Conservation (phyloP, 2,888 invertebrate genomes). For the Azorinus chamasolen region DNA sequence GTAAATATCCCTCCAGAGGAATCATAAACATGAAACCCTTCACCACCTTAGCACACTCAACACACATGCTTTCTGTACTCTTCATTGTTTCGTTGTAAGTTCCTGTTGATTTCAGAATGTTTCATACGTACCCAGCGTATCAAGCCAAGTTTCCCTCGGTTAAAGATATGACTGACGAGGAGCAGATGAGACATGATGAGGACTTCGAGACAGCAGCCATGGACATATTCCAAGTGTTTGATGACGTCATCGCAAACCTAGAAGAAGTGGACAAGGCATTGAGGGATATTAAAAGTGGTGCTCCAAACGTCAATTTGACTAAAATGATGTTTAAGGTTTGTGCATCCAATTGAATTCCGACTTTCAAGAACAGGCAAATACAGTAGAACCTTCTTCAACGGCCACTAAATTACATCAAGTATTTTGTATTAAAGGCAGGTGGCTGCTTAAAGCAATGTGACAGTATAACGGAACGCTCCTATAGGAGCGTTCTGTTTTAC, state of each 20-base stretch:
- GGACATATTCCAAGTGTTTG: slow-evolving; percentile 75
- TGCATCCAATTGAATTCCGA: too few relatives aligned
- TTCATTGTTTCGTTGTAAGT: too few relatives aligned
- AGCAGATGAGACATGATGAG: slow-evolving; percentile 68
- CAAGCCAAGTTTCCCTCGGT: slow-evolving; percentile 65
- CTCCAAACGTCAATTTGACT: slow-evolving; percentile 36
- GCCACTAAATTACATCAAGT: too few relatives aligned
- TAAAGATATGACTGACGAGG: slow-evolving; percentile 68
- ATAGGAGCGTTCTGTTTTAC: too few relatives aligned
- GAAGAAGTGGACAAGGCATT: slow-evolving; percentile 75
- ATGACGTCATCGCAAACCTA: slow-evolving; percentile 75
- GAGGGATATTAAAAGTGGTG: slow-evolving; percentile 52
- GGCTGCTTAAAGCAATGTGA: too few relatives aligned
- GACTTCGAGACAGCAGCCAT: slow-evolving; percentile 75
- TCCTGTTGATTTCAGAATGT: slow-evolving; percentile 65
- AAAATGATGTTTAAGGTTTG: slow-evolving; percentile 61
- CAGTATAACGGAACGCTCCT: too few relatives aligned
- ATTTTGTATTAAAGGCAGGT: too few relatives aligned
- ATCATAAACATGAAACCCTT: too few relatives aligned
- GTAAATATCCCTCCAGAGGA: too few relatives aligned
- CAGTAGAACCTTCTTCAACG: too few relatives aligned
- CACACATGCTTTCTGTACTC: too few relatives aligned
- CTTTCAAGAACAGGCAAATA: slow-evolving; percentile 93
- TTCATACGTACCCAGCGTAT: slow-evolving; percentile 68
- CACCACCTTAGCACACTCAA: too few relatives aligned